Base-by-base conservation (phyloP, 2,113 vertebrate species). In the Chrysochloris asiatica region DNA sequence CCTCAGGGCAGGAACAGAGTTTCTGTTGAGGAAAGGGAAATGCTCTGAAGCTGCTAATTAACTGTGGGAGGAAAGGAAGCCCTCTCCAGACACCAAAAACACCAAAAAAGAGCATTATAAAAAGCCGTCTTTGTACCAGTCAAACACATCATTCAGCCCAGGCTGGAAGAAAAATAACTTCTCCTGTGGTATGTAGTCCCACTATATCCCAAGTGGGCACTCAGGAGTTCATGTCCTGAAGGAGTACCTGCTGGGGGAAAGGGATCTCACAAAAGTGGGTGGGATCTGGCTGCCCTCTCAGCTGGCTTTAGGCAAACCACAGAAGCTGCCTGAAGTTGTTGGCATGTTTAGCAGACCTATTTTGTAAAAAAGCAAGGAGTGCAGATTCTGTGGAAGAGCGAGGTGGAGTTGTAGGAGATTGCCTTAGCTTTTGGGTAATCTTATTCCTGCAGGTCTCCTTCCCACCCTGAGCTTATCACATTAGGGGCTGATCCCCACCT, bases 21-120 rank as follows among this genome's bases (percentile, higher is more conserved):
- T 83, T 89, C 83, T 90, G 80, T 83, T 85, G 88, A 86, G 92
- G 86, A 88, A 93, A 93, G 47, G 85, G 89, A 95, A 95, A 86
- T 33, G 48, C 59, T 92, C 56, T n/a, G 33, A 76, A 79, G 83
- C n/a, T 94, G 65, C 89, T 93, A 93, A 95, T 96, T 96, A 94
- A 83, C 79, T 22, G 24, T 90, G 72, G 90, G 92, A 93, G 92
- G 83, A 95, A 86, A 95, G 95, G 93, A 90, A 86, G 72, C 80
- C 81, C 92, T 89, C 61, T 91, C 88, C 72, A 93, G 93, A 90
- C 92, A 90, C 86, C 94, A 69, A 86, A 96, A 89, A 78, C 89
- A 93, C 75, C 89, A 89, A 78, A 61, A 67, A 94, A 92, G 86
- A 83, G 81, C 71, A 12, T 63, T 91, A 61, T 93, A 81, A 91